Percentiles rank a stretch among this genome's conserved stretches.
Conservation (phyloP, 1,140 invertebrate genomes). For the Neoseiulus cucumeris region DNA sequence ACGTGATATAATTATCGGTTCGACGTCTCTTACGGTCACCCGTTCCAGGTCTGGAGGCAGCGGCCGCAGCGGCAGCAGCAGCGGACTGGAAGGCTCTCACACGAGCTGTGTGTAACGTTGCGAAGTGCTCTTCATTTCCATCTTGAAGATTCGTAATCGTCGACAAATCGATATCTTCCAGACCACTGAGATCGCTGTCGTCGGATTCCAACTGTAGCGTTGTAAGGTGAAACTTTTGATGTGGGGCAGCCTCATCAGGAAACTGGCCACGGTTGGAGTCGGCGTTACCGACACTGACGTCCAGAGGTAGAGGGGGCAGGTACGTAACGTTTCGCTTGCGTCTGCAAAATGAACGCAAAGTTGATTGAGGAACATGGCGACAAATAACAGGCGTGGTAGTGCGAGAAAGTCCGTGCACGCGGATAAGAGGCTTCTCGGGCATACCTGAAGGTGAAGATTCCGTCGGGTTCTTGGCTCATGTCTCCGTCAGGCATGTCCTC, state of each 20-base stretch:
- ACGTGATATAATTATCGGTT: not conserved
- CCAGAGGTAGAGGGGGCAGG: not conserved
- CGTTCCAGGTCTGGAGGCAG: too few relatives aligned
- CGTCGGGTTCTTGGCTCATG: slow-evolving; percentile 4
- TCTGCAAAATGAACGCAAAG: not conserved
- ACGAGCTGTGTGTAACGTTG: too few relatives aligned
- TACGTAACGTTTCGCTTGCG: slow-evolving; percentile 8
- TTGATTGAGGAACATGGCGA: not conserved
- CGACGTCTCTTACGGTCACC: not conserved
- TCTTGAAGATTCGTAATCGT: too few relatives aligned
- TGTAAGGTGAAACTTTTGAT: slow-evolving; percentile 1
- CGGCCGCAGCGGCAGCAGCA: too few relatives aligned
- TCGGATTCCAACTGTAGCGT: not conserved
- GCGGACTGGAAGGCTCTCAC: too few relatives aligned
- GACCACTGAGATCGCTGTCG: slow-evolving; percentile 4
- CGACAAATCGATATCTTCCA: not conserved
- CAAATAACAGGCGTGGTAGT: not conserved
- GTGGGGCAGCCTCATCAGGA: not conserved
- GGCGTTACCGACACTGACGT: not conserved
- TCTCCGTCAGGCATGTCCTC: not conserved
- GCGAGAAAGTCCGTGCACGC: not conserved
- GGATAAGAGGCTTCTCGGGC: not conserved
- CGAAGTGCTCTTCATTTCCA: too few relatives aligned
- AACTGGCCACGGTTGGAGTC: too few relatives aligned
- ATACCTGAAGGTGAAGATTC: slow-evolving; percentile 4